phyloP scores from a whole-genome alignment of 2,888 invertebrate genomes.

The Eupithecia inturbata region DNA sequence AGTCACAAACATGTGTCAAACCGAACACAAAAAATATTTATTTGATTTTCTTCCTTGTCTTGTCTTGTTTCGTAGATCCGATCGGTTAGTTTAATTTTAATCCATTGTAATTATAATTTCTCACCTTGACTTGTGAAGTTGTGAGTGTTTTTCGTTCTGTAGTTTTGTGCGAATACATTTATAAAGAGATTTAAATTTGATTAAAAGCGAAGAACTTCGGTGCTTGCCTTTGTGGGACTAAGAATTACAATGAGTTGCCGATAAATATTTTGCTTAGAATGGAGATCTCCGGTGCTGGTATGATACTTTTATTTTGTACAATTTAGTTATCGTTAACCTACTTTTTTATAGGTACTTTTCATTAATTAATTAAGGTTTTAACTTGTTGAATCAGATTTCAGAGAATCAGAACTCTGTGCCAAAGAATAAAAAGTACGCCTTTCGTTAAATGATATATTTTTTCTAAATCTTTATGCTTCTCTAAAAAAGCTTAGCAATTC shows the following conservation, averaged over 20 bases:
- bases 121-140: neutral
- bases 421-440: neutral
- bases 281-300: constrained; percentile 77
- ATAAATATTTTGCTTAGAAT: constrained; percentile 54
- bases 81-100: neutral
- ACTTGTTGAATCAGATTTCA: neutral
- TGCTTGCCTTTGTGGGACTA: neutral
- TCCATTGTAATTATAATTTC: neutral
- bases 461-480: neutral
- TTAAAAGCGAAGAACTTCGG: neutral
- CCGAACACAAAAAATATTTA: constrained; percentile 2
- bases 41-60: neutral
- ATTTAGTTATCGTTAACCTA: neutral
- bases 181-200: neutral
- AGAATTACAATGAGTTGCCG: constrained; percentile 19
- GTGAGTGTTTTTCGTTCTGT: neutral
- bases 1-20: neutral
- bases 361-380: neutral
- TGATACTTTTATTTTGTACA: constrained; percentile 34
- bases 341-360: neutral
- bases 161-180: neutral
- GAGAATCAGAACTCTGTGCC: too few relatives aligned
- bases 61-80: neutral
- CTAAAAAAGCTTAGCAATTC: neutral
- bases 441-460: neutral